phyloP scores from a whole-genome alignment of 2,113 vertebrate genomes.

The Hypocryptadius cinnamomeus region DNA sequence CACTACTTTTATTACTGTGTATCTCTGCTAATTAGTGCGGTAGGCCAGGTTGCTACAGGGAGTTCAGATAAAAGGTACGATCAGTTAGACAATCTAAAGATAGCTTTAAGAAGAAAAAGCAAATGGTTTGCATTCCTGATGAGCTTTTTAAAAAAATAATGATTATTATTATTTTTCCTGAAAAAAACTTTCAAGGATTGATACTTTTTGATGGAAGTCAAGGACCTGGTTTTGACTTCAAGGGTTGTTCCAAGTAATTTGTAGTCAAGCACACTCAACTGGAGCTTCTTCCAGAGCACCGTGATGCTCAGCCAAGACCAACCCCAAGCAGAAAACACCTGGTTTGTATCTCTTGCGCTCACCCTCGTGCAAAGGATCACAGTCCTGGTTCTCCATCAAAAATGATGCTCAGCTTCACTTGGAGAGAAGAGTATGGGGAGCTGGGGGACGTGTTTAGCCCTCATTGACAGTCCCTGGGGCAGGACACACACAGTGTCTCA shows the following conservation, averaged over 20 bases:
- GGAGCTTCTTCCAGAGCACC: not conserved
- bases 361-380: not conserved
- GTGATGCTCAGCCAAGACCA: not conserved
- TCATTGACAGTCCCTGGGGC: not conserved
- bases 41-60: not conserved
- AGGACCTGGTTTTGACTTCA: not conserved
- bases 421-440: too few species aligned
- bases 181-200: not conserved
- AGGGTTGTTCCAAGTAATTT: not conserved
- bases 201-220: not conserved
- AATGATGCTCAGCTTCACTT: not conserved
- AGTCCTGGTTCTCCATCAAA: not conserved
- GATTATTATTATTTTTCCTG: not conserved
- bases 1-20: not conserved
- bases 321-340: not conserved
- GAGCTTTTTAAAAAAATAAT: not conserved
- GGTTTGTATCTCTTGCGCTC: not conserved
- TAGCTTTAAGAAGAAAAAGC: not conserved
- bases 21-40: constrained; percentile 6
- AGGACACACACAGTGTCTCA: not conserved
- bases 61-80: not conserved
- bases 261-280: rapidly evolving
- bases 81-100: not conserved
- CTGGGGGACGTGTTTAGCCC: not conserved
- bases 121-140: not conserved